Conservation (phyloP, 2,113 vertebrate genomes). For the Barnardius zonarius region DNA sequence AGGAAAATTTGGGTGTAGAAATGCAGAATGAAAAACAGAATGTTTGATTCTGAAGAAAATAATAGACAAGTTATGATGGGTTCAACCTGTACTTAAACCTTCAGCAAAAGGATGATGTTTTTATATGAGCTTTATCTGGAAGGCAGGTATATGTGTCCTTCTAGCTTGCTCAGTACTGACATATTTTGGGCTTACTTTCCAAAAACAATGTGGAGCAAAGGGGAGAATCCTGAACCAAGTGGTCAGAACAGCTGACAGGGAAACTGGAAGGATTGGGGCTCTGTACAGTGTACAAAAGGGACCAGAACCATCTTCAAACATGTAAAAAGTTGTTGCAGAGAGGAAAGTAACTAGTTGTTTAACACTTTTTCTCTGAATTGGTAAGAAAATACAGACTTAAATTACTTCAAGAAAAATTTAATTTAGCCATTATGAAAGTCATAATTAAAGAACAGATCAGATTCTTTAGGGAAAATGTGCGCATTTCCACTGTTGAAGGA, state of each 20-base stretch:
- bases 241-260: neutral
- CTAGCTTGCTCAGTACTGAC: neutral
- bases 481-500: neutral
- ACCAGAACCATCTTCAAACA: neutral
- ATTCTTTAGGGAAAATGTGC: neutral
- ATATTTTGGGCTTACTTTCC: neutral
- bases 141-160: neutral
- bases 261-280: accelerated
- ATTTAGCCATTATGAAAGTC: neutral
- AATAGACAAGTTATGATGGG: neutral
- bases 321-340: neutral
- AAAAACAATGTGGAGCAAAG: neutral
- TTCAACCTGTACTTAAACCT: neutral
- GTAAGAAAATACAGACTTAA: neutral
- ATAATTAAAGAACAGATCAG: neutral
- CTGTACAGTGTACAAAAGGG: neutral
- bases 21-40: neutral
- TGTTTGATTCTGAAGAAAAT: neutral
- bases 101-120: neutral
- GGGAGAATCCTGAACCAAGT: neutral
- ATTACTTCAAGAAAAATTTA: neutral
- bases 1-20: neutral
- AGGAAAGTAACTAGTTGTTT: neutral
- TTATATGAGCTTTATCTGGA: neutral
- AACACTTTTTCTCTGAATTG: neutral